Evolutionary conservation across 2,113 vertebrate genomes (phyloP), one percentile per base, ranked within the genome.

Genomic region (Hyperopisus bebe): DNA sequence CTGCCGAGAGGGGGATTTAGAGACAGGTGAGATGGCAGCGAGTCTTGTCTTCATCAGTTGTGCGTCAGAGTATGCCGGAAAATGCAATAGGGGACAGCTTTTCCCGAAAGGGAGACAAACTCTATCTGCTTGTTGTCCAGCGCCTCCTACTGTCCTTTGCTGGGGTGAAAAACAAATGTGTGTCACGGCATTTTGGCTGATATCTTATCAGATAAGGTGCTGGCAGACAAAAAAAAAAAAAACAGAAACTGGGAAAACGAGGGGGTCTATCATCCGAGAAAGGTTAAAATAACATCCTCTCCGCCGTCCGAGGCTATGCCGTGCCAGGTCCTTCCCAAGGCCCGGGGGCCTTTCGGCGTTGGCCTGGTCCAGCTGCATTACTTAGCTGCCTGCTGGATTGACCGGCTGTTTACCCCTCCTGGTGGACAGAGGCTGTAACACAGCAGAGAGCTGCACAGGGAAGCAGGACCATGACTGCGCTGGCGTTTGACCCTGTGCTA

Each of bases 371-470:
- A 31, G 62, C 62, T 13, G 62, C 10, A 5, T 86, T 58, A 58
- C 55, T 74, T 42, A 19, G 24, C 42, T 39, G 39, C 35, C 42
- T 85, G 51, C 58, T 70, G 84, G 35, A 89, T 95, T 96, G 94
- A 92, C 95, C 94, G 93, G 96, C 94, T 96, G 95, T 96, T 96
- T 96, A 96, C 95, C 92, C 96, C 96, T 96, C 96, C 96, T 96
- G 94, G 95, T 96, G 96, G 96, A 92, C 94, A 91, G 86, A 95
- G 89, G 90, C 51, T 95, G 96, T 92, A 96, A 94, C 94, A 95
- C 96, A 96, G 74, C 92, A 92, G 87, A 3, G 86, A 31, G 50
- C 31, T 89, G 24, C 7, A 46, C 53, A 19, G 19, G 10, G 10
- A 53, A 44, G 35, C 89, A n/a, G n/a, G 24, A 17, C n/a, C 0